Evolutionary conservation across 2,113 vertebrate genomes (phyloP).

Genomic region (Scomber scombrus): DNA sequence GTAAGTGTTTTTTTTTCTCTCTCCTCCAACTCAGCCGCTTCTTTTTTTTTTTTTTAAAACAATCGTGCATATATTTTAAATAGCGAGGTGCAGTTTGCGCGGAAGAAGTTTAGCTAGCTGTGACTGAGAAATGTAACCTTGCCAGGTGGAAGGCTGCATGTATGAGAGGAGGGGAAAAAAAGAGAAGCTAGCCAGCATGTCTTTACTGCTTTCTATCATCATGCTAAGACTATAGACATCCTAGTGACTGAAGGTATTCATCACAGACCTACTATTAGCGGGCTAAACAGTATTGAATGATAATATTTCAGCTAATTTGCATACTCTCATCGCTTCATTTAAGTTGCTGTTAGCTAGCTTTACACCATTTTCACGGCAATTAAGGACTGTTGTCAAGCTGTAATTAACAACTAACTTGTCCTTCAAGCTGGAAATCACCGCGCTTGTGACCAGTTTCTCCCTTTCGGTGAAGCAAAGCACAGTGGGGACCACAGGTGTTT

Average conservation of each 20-base stretch:
- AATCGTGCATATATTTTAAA: slow-evolving; percentile 32
- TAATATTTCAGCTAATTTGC: slow-evolving; percentile 11
- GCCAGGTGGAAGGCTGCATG: slow-evolving; percentile 77
- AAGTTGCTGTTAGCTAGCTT: slow-evolving; percentile 51
- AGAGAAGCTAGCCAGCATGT: slow-evolving; percentile 69
- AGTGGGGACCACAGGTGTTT: slow-evolving; percentile 69
- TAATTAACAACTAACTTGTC: slow-evolving; percentile 38
- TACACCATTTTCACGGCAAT: slow-evolving; percentile 45
- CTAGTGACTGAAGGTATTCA: slow-evolving; percentile 9
- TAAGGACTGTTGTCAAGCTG: slow-evolving; percentile 47
- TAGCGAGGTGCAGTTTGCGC: slow-evolving; percentile 26
- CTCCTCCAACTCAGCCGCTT: background rate
- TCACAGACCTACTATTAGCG: background rate
- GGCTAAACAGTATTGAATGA: background rate
- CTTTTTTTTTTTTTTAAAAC: slow-evolving; percentile 9
- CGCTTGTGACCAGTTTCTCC: background rate
- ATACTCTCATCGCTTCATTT: slow-evolving; percentile 11
- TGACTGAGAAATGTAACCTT: slow-evolving; percentile 67
- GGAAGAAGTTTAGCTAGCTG: slow-evolving; percentile 63
- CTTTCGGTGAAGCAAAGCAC: slow-evolving; percentile 15
- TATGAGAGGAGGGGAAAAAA: slow-evolving; percentile 55
- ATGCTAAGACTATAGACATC: background rate
- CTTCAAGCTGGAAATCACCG: slow-evolving; percentile 30
- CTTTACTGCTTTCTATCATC: slow-evolving; percentile 57
- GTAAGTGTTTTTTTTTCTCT: slow-evolving; percentile 82